These are phyloP conservation scores for Aporrectodea caliginosa DNA, from an alignment of 1,140 invertebrate species.

Conservation along the genomic window DNA sequence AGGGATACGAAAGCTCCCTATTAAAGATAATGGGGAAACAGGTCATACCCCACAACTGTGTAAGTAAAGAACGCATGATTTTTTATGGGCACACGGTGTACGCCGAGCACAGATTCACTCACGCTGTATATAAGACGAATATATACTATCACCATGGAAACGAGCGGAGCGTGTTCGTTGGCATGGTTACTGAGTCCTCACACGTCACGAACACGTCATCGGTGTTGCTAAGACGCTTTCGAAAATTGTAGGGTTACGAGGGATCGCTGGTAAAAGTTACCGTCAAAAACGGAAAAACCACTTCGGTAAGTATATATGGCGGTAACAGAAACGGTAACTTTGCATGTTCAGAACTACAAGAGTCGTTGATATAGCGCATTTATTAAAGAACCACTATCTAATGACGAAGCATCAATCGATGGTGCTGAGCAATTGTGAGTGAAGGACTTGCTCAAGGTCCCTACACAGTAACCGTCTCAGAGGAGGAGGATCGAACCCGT, in stretches of 20 bases:
- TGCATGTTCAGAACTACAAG: too few species aligned
- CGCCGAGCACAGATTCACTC: background rate
- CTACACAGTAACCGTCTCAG: too few species aligned
- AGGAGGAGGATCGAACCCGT: too few species aligned
- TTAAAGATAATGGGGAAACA: conserved; percentile 55
- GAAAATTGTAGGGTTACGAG: conserved; percentile 66
- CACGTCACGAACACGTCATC: background rate
- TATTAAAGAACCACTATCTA: too few species aligned
- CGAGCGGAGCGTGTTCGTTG: background rate
- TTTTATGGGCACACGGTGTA: background rate
- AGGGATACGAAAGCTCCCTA: conserved; percentile 70
- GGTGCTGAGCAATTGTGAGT: too few species aligned
- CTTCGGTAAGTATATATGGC: conserved; percentile 77
- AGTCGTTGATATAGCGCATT: too few species aligned
- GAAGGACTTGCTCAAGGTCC: too few species aligned
- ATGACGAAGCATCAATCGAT: too few species aligned
- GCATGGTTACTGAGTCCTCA: background rate
- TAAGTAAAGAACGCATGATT: conserved; percentile 1
- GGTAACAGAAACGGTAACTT: too few species aligned
- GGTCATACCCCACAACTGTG: conserved; percentile 22
- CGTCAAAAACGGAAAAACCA: conserved; percentile 99
- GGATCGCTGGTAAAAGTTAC: conserved; percentile 97
- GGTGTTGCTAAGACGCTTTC: background rate
- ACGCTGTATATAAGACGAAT: background rate
- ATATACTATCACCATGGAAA: conserved; percentile 8